Evolutionary conservation across 2,888 invertebrate species (phyloP).

Genomic region (Eupithecia tripunctaria): DNA sequence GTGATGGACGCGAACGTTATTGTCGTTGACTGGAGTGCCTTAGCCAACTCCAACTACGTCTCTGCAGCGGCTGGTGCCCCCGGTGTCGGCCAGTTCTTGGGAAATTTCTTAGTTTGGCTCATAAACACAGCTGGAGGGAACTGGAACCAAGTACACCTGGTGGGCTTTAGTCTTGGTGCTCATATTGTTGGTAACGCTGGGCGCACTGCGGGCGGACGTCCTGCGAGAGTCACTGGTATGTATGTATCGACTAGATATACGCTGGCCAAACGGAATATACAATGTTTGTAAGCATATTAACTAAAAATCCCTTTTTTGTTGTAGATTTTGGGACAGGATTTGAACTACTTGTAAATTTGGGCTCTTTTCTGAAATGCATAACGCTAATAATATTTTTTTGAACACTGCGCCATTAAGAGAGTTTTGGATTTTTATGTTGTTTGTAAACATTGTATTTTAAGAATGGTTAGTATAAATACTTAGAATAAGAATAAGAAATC

Average conservation of each 20-base stretch:
- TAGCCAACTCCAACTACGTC: slow-evolving; percentile 57
- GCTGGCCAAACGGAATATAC: background rate
- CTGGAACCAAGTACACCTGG: slow-evolving; percentile 71
- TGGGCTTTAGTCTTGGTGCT: slow-evolving; percentile 79
- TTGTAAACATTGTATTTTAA: too few species aligned
- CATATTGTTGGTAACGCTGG: slow-evolving; percentile 74
- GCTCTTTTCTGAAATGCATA: too few species aligned
- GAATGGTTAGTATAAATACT: too few species aligned
- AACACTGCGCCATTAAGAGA: too few species aligned
- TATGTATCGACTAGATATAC: slow-evolving; percentile 38
- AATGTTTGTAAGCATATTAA: too few species aligned
- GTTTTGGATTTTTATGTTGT: too few species aligned
- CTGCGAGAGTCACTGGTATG: slow-evolving; percentile 64
- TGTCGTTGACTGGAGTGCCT: slow-evolving; percentile 70
- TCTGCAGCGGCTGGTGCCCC: slow-evolving; percentile 65
- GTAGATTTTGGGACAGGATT: too few species aligned
- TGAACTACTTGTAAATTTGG: background rate
- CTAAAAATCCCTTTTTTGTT: too few species aligned
- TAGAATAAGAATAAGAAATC: too few species aligned
- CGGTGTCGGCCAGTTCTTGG: slow-evolving; percentile 64
- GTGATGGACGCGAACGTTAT: slow-evolving; percentile 69
- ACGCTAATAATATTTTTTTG: too few species aligned
- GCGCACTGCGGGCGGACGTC: slow-evolving; percentile 51
- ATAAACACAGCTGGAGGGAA: slow-evolving; percentile 66
- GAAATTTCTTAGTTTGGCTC: slow-evolving; percentile 72